Evolutionary conservation across 2,113 vertebrate species (phyloP).

Genomic region (Miniopterus natalensis): DNA sequence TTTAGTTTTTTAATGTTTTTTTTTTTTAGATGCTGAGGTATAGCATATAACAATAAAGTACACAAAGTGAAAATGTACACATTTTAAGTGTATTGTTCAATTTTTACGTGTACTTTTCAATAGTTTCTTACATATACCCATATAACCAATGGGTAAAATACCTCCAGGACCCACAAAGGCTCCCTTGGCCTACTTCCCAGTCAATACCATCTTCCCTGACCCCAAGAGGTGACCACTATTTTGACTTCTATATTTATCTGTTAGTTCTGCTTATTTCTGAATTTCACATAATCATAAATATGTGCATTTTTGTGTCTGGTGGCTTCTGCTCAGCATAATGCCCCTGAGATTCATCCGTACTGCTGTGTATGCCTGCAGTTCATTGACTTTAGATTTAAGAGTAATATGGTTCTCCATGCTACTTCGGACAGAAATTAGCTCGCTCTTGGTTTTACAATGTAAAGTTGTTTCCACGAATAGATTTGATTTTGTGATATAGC

Average conservation of each 20-base stretch:
- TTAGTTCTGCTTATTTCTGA: constrained; percentile 19
- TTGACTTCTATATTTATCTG: neutral
- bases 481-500: constrained; percentile 54
- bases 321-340: neutral
- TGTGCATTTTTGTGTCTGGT: neutral
- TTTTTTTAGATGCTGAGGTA: neutral
- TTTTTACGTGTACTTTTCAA: neutral
- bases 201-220: neutral
- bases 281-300: neutral
- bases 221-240: neutral
- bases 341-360: neutral
- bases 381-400: constrained; percentile 1
- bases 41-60: neutral
- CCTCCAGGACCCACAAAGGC: neutral
- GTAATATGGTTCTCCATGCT: neutral
- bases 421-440: constrained; percentile 9
- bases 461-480: neutral
- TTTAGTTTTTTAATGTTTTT: neutral
- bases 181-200: neutral
- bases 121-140: neutral
- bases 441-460: neutral
- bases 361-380: neutral
- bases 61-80: neutral
- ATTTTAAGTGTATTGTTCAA: neutral
- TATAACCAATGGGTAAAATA: neutral